Base-by-base conservation (phyloP, 2,888 invertebrate genomes). In the Acanthosepion pharaonis region DNA sequence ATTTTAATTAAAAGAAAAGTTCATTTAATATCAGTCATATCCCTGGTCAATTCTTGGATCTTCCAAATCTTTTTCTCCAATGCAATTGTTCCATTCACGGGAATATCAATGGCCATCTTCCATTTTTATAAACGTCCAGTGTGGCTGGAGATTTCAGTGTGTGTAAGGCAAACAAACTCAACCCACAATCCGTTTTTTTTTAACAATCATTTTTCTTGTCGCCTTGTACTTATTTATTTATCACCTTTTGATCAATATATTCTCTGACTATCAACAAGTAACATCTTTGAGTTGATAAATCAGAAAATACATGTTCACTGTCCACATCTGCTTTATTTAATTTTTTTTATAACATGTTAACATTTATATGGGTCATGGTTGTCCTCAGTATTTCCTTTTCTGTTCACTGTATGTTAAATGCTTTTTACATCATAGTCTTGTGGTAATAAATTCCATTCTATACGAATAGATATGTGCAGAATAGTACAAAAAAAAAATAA, bases 71-170 rank as follows among this genome's bases (percentile, higher is more conserved):
- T 78, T 78, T 78, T 78, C 78, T 78, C 78, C 78, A 78, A 78
- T 78, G 78, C 78, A 78, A 78, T 78, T 78, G 78, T 78, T 78
- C 33, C 78, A 33, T 33, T 78, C 33, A 78, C 33, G 78, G 78
- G 78, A 78, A 78, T 78, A 78, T 78, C 78, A 33, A 78, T n/a
- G 78, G n/a, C 78, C 78, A 78, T 78, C 78, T 78, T 78, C 78
- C 78, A 78, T 78, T 78, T 78, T 78, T 78, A 78, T 78, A 78
- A 78, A 78, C 78, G 78, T 78, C 78, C 78, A 78, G 78, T 78
- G 78, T 11, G n/a, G n/a, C 78, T 78, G 78, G 78, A 78, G 78
- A 78, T 78, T 78, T 78, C n/a, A 11, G 3, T 78, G 78, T n/a
- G n/a, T 15, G 59, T 59, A n/a, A 78, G 78, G 78, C 78, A 78